Conservation (phyloP, 2,888 invertebrate species). For the Sceliomorpha sp. region DNA sequence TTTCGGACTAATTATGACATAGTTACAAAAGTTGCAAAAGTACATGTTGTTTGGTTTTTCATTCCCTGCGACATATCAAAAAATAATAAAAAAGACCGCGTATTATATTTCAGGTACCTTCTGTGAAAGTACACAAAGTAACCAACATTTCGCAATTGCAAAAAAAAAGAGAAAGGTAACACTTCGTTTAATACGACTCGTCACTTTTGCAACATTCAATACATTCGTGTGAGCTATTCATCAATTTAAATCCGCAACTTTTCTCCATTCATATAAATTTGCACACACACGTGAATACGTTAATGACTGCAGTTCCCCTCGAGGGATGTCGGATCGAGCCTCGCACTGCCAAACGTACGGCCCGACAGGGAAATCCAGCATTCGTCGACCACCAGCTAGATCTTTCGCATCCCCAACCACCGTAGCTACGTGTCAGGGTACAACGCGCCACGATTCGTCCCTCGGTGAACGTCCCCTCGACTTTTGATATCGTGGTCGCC, state of each 20-base stretch:
- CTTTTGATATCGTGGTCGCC: slow-evolving; percentile 47
- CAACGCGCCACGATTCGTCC: slow-evolving; percentile 21
- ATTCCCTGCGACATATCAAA: no score
- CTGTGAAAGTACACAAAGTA: no score
- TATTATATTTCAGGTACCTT: no score
- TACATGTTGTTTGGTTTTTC: no score
- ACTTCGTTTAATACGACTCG: slow-evolving; percentile 12
- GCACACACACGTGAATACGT: slow-evolving; percentile 61
- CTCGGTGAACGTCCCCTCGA: slow-evolving; percentile 15
- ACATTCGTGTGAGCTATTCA: slow-evolving; percentile 71
- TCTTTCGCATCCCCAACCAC: slow-evolving; percentile 29
- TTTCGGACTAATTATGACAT: no score
- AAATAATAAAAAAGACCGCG: no score
- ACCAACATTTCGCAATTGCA: no score
- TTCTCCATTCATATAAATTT: slow-evolving; percentile 68
- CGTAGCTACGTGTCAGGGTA: slow-evolving; percentile 21
- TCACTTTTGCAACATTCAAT: slow-evolving; percentile 67
- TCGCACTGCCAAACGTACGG: slow-evolving; percentile 68
- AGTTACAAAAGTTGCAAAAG: no score
- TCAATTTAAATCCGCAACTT: slow-evolving; percentile 74
- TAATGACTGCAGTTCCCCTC: slow-evolving; percentile 73
- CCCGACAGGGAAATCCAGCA: slow-evolving; percentile 77
- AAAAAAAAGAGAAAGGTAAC: no score
- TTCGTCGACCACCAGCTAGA: slow-evolving; percentile 44
- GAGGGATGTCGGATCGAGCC: slow-evolving; percentile 61